Evolutionary conservation across 2,113 vertebrate genomes (phyloP).

Genomic region (Grus americana): DNA sequence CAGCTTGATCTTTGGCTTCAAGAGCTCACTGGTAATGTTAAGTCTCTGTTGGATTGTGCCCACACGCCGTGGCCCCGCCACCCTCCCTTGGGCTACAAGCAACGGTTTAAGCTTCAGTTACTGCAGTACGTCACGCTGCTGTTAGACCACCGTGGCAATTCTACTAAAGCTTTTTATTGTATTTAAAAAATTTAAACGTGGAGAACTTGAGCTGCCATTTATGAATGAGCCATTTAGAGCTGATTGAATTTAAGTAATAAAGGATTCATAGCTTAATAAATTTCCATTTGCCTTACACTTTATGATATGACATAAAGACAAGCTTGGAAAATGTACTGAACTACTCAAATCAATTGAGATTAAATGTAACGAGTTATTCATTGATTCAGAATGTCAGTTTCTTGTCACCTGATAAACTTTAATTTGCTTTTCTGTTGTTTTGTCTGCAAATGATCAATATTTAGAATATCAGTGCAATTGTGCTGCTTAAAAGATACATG

Average conservation of each 20-base stretch:
- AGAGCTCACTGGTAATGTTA: not conserved
- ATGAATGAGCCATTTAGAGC: conserved; percentile 35
- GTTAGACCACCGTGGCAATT: fast-evolving
- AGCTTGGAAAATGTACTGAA: conserved; percentile 18
- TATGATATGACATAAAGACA: not conserved
- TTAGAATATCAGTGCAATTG: not conserved
- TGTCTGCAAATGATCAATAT: conserved; percentile 43
- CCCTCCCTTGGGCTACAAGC: not conserved
- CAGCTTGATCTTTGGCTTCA: not conserved
- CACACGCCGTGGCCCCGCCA: fast-evolving
- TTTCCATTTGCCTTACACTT: conserved; percentile 44
- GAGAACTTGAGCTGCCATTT: not conserved
- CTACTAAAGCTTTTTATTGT: not conserved
- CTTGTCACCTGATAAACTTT: conserved; percentile 35
- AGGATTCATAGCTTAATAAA: conserved; percentile 63
- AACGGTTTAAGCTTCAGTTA: not conserved
- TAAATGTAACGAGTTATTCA: conserved; percentile 31
- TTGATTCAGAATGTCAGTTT: conserved; percentile 22
- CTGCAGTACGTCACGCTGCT: not conserved
- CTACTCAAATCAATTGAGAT: conserved; percentile 34
- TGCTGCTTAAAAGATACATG: not conserved
- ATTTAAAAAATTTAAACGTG: conserved; percentile 6
- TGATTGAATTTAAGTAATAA: conserved; percentile 57
- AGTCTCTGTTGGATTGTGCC: not conserved
- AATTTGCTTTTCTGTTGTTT: conserved; percentile 58